Conservation (phyloP, 1,140 invertebrate species). For the Aphelinus certus region DNA sequence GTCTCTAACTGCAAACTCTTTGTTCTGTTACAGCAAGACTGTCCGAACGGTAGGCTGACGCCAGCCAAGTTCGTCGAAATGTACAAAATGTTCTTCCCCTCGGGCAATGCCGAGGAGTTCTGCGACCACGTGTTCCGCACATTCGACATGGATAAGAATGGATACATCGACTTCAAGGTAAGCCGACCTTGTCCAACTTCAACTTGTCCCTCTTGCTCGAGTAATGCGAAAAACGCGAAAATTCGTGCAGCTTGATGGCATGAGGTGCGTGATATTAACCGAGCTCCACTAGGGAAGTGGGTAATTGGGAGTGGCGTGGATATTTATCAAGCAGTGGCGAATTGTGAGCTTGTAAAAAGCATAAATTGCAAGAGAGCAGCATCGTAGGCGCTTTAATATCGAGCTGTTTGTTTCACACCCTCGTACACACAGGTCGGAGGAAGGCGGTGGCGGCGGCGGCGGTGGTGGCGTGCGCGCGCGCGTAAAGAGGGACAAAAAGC, state of each 20-base stretch:
- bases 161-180: constrained; percentile 97
- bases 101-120: constrained; percentile 97
- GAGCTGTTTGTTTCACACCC: too few species aligned
- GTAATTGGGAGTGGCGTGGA: neutral
- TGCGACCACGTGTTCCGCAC: constrained; percentile 99
- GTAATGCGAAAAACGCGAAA: too few species aligned
- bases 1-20: constrained; percentile 9
- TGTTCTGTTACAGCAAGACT: constrained; percentile 91
- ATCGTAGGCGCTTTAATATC: too few species aligned
- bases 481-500: neutral
- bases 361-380: too few species aligned
- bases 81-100: constrained; percentile 99
- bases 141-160: constrained; percentile 99
- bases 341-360: too few species aligned
- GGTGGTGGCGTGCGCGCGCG: too few species aligned
- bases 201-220: too few species aligned
- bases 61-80: constrained; percentile 99
- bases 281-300: too few species aligned
- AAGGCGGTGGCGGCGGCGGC: too few species aligned
- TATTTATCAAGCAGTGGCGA: neutral
- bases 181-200: constrained; percentile 42
- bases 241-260: neutral
- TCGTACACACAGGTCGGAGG: too few species aligned
- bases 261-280: neutral
- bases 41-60: constrained; percentile 96